Evolutionary conservation across 2,888 invertebrate genomes (phyloP).

Genomic region (Rhagium mordax): DNA sequence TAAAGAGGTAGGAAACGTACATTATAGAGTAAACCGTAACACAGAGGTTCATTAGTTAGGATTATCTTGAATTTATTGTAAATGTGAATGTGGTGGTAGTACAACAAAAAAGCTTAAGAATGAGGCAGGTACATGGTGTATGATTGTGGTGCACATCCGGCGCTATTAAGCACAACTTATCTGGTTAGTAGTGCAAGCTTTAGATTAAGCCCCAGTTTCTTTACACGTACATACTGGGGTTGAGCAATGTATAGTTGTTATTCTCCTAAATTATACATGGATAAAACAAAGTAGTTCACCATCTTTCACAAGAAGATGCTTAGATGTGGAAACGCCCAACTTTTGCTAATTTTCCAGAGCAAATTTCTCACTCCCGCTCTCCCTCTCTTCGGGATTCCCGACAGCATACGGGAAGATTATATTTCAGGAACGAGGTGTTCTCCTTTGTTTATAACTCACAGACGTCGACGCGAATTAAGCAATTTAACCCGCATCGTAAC

Average conservation of each 20-base stretch:
- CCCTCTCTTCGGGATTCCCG: constrained; percentile 35
- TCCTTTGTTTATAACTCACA: constrained; percentile 52
- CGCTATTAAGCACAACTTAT: constrained; percentile 48
- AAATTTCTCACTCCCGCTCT: constrained; percentile 41
- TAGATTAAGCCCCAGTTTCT: constrained; percentile 13
- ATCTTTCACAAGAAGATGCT: constrained; percentile 9
- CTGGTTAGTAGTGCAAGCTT: constrained; percentile 16
- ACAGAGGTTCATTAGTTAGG: constrained; percentile 43
- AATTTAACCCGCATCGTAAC: constrained; percentile 55
- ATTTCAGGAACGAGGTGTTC: constrained; percentile 53
- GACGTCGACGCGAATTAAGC: constrained; percentile 56
- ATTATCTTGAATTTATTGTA: constrained; percentile 42
- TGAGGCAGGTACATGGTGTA: constrained; percentile 41
- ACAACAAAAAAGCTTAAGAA: constrained; percentile 32
- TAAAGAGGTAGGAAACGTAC: constrained; percentile 23
- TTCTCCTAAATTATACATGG: constrained; percentile 24
- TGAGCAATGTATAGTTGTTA: constrained; percentile 5
- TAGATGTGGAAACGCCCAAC: constrained; percentile 22
- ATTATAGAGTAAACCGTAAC: constrained; percentile 4
- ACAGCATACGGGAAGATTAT: constrained; percentile 50
- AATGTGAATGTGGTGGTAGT: constrained; percentile 35
- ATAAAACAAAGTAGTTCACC: constrained; percentile 9
- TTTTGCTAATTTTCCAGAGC: constrained; percentile 35
- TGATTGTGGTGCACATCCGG: constrained; percentile 45
- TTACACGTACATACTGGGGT: not conserved